phyloP scores from a whole-genome alignment of 2,113 vertebrate species.

The Paradoxurus hermaphroditus region DNA sequence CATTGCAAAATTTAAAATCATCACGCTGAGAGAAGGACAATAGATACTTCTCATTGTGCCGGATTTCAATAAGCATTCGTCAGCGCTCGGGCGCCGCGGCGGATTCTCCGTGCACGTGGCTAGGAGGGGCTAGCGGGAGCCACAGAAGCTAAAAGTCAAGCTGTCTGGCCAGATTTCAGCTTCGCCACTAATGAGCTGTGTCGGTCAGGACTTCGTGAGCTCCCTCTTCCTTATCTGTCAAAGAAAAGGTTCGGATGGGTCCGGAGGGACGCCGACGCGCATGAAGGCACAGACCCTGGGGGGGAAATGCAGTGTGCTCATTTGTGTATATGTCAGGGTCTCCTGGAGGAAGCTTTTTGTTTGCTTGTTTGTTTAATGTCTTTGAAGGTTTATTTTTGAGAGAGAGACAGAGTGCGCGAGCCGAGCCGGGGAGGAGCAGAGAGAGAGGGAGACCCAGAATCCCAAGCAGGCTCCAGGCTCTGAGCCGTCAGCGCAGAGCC shows the following conservation, averaged over 20 bases:
- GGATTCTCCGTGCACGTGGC: accelerated
- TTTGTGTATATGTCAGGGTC: not conserved
- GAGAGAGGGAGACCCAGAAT: no score
- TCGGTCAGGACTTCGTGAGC: not conserved
- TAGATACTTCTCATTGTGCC: not conserved
- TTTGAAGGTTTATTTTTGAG: no score
- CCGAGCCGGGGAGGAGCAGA: no score
- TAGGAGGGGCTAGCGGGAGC: not conserved
- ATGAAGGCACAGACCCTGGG: no score
- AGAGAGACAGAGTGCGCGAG: no score
- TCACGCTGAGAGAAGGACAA: not conserved
- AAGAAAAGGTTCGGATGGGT: not conserved
- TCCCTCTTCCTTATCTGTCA: not conserved
- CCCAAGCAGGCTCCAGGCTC: no score
- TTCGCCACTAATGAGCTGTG: not conserved
- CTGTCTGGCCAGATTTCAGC: not conserved
- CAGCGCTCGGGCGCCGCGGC: not conserved
- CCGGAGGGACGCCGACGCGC: not conserved
- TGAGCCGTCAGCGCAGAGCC: no score
- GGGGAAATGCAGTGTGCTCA: not conserved
- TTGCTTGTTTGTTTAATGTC: no score
- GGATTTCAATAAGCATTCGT: not conserved
- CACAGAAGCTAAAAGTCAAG: not conserved
- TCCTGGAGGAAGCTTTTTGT: not conserved
- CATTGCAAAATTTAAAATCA: not conserved